A percentile compares a stretch with the other conserved stretches of the same genome.
These are phyloP conservation scores for Todus mexicanus DNA, from an alignment of 2,797 vertebrate species.

Conservation along the genomic window DNA sequence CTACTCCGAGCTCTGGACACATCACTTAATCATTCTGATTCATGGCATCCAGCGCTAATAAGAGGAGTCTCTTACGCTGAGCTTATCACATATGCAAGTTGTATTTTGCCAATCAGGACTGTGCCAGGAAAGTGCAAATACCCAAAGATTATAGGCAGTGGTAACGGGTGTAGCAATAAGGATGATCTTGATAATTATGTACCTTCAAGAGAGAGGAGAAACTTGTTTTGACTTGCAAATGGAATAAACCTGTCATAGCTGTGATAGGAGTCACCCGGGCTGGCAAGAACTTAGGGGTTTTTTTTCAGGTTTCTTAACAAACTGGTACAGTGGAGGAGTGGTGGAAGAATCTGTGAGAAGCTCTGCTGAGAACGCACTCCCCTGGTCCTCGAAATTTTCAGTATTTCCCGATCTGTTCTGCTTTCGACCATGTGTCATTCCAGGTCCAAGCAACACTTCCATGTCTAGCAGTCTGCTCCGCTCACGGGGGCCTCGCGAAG, in stretches of 20 bases:
- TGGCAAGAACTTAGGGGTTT: not conserved
- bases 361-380: not conserved
- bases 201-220: conserved; percentile 27
- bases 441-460: not conserved
- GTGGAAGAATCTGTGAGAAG: not conserved
- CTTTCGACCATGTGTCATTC: not conserved
- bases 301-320: not conserved
- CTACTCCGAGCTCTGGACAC: not conserved
- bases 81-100: conserved; percentile 19
- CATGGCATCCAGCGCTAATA: not conserved
- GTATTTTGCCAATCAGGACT: conserved; percentile 1
- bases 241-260: conserved; percentile 51
- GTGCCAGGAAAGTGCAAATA: conserved; percentile 40
- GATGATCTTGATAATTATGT: conserved; percentile 37
- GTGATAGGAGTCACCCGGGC: conserved; percentile 35
- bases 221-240: conserved; percentile 64
- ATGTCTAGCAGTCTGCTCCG: not conserved
- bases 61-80: not conserved
- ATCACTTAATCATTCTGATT: conserved; percentile 16
- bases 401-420: not conserved
- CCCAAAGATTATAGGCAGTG: conserved; percentile 13
- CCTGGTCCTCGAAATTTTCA: not conserved
- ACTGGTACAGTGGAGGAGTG: not conserved
- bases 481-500: not conserved
- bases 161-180: conserved; percentile 44